phyloP scores from a whole-genome alignment of 2,888 invertebrate species.

The Leptothorax acervorum region DNA sequence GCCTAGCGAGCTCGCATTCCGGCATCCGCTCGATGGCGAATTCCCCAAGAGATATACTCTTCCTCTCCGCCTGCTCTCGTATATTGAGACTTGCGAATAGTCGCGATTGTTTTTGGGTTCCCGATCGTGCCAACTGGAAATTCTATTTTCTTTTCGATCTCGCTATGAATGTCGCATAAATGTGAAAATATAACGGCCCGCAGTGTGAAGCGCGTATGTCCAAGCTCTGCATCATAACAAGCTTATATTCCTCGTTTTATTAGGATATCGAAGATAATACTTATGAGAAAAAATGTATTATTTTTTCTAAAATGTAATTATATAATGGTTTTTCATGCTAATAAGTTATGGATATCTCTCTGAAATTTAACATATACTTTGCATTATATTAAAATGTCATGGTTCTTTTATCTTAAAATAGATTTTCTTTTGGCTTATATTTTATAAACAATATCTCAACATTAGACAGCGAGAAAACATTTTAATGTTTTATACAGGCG shows the following conservation, averaged over 20 bases:
- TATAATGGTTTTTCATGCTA: not conserved
- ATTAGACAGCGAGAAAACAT: not conserved
- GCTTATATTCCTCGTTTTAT: not conserved
- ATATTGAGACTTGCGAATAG: constrained; percentile 17
- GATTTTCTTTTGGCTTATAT: not conserved
- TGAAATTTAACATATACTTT: not conserved
- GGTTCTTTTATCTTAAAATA: not conserved
- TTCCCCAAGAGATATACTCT: constrained; percentile 25
- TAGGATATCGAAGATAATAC: not conserved
- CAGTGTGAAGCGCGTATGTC: too few relatives aligned
- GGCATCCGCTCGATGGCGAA: constrained; percentile 28
- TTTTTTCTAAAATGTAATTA: not conserved
- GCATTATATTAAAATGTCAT: not conserved
- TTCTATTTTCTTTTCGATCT: not conserved
- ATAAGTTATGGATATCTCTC: not conserved
- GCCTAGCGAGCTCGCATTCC: constrained; percentile 42
- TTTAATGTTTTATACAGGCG: not conserved
- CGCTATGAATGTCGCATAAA: not conserved
- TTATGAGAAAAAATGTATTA: not conserved
- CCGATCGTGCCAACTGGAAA: not conserved
- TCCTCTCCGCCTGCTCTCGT: not conserved
- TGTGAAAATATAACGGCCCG: not conserved
- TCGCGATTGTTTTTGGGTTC: constrained; percentile 29
- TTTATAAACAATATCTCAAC: not conserved
- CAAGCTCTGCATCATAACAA: not conserved